Evolutionary conservation across 2,113 vertebrate genomes (phyloP).

Genomic region (Peromyscus polionotus): DNA sequence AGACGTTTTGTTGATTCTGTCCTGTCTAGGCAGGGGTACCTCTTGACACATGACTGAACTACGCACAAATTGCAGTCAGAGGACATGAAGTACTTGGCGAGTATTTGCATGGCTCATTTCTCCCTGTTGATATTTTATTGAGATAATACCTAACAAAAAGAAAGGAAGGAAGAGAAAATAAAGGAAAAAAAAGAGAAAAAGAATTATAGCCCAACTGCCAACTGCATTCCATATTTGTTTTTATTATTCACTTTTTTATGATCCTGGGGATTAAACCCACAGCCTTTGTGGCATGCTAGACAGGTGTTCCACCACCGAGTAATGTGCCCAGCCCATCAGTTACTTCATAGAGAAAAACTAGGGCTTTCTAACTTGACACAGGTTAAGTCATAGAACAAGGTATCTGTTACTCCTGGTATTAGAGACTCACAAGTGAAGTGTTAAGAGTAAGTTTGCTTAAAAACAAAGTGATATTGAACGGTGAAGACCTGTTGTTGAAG

Average conservation of each 20-base stretch:
- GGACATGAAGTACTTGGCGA: not conserved
- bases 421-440: not conserved
- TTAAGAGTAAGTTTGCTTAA: conserved; percentile 8
- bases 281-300: not conserved
- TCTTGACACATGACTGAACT: conserved; percentile 57
- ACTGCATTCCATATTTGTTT: not conserved
- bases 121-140: conserved; percentile 27
- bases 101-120: conserved; percentile 13
- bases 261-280: not conserved
- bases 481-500: not conserved
- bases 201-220: not conserved
- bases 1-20: conserved; percentile 23
- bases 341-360: conserved; percentile 44
- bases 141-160: not conserved
- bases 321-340: not conserved
- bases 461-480: not conserved
- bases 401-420: not conserved
- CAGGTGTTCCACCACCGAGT: not conserved
- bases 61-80: not conserved
- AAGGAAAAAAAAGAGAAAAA: not conserved
- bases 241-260: not conserved
- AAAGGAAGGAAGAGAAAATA: not conserved
- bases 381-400: not conserved
- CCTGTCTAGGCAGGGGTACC: not conserved
- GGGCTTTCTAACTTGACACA: not conserved